Percentiles rank a stretch among this genome's conserved stretches.
Evolutionary conservation across 2,797 vertebrate genomes (phyloP).

Genomic region (Xyrichtys novacula): DNA sequence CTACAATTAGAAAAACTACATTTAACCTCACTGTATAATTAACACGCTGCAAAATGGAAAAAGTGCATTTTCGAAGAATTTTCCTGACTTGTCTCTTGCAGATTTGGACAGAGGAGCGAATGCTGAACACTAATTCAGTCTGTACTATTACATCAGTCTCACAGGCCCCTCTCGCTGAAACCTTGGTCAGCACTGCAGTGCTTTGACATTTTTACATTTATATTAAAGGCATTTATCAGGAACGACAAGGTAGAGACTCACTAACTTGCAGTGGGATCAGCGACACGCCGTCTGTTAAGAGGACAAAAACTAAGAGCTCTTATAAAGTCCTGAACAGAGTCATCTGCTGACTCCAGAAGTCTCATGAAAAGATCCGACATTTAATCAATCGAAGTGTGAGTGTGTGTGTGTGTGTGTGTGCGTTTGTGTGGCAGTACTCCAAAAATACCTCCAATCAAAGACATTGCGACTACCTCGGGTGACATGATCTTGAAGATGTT

Average conservation of each 20-base stretch:
- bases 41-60: neutral
- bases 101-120: constrained; percentile 28
- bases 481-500: constrained; percentile 1
- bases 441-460: neutral
- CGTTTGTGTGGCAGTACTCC: neutral
- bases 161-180: constrained; percentile 13
- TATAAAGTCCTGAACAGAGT: neutral
- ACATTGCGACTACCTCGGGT: neutral
- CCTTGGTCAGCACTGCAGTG: constrained; percentile 39
- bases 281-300: neutral
- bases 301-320: constrained; percentile 1
- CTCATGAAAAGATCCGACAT: constrained; percentile 15
- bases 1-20: neutral
- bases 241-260: constrained; percentile 7
- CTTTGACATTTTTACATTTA: constrained; percentile 45
- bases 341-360: constrained; percentile 1
- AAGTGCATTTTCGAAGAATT: neutral
- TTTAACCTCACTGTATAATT: neutral
- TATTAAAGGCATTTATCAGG: constrained; percentile 39
- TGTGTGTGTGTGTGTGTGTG: neutral
- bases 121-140: constrained; percentile 20
- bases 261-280: neutral
- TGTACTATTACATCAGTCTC: constrained; percentile 20
- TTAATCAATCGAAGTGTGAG: constrained; percentile 1
- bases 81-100: constrained; percentile 4